Base-by-base conservation (phyloP, 1,140 invertebrate genomes). In the Oscheius sp. region DNA sequence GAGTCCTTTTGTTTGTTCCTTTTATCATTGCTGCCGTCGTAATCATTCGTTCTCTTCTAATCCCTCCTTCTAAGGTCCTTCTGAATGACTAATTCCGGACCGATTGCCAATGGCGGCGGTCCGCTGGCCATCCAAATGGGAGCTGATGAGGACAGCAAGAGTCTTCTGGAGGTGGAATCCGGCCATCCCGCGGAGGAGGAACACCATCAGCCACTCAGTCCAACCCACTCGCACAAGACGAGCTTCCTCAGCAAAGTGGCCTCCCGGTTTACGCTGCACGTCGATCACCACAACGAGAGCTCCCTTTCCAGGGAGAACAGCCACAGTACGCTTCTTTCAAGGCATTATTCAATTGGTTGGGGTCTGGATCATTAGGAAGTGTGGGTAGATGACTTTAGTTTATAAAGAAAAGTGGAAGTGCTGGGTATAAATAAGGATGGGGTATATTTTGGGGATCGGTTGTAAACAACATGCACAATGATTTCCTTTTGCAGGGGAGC, bases 401-500 rank as follows among this genome's bases (percentile, higher is more conserved):
- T n/a, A n/a, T n/a, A n/a, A n/a, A n/a, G n/a, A n/a, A n/a, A n/a
- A n/a, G n/a, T n/a, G n/a, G n/a, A n/a, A n/a, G n/a, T n/a, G n/a
- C n/a, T n/a, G n/a, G n/a, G n/a, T n/a, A n/a, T n/a, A n/a, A n/a
- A n/a, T n/a, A n/a, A n/a, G n/a, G n/a, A n/a, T n/a, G n/a, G n/a
- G n/a, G n/a, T n/a, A n/a, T n/a, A n/a, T n/a, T n/a, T n/a, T n/a
- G n/a, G n/a, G n/a, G n/a, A n/a, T n/a, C n/a, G n/a, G n/a, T n/a
- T n/a, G 18, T 26, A 10, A 66, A 26, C 18, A 28, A 13, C 65
- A 61, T 69, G 13, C 34, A 7, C 34, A 28, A 23, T 20, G 10
- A 29, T 68, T 31, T 35, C 29, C 31, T 45, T 68, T 69, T 73
- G 61, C 31, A 69, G 67, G 65, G 64, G 69, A 72, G 29, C 73